Evolutionary conservation across 2,797 vertebrate genomes (phyloP).

Genomic region (Chelidonichthys spinosus): DNA sequence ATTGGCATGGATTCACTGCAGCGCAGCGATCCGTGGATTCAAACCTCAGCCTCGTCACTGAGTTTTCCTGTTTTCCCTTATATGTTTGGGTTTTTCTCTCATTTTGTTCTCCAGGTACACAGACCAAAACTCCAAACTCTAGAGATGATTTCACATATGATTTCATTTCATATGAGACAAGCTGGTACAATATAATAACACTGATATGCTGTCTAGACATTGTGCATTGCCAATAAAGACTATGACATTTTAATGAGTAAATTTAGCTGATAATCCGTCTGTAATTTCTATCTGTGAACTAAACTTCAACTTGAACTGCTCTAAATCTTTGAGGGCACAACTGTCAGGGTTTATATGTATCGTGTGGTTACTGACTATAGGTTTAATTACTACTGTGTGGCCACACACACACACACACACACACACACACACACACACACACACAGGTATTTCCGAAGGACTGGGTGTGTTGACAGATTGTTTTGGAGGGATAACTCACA

Average conservation of each 20-base stretch:
- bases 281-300: neutral
- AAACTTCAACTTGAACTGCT: neutral
- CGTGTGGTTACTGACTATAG: neutral
- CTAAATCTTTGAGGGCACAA: neutral
- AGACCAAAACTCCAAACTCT: neutral
- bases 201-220: neutral
- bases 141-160: neutral
- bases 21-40: constrained; percentile 11
- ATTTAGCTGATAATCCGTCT: neutral
- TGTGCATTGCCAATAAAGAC: neutral
- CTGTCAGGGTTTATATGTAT: neutral
- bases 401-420: neutral
- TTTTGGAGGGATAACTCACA: constrained; percentile 11
- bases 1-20: constrained; percentile 22
- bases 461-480: constrained; percentile 26
- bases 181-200: neutral
- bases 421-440: no score
- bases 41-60: constrained; percentile 21
- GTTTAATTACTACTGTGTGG: constrained; percentile 17
- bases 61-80: constrained; percentile 4
- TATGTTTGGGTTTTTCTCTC: constrained; percentile 15
- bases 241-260: neutral
- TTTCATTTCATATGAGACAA: neutral
- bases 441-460: neutral
- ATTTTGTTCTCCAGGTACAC: constrained; percentile 8